phyloP scores from a whole-genome alignment of 92 coral and sea anemone genomes.

The Ricordea florida region DNA sequence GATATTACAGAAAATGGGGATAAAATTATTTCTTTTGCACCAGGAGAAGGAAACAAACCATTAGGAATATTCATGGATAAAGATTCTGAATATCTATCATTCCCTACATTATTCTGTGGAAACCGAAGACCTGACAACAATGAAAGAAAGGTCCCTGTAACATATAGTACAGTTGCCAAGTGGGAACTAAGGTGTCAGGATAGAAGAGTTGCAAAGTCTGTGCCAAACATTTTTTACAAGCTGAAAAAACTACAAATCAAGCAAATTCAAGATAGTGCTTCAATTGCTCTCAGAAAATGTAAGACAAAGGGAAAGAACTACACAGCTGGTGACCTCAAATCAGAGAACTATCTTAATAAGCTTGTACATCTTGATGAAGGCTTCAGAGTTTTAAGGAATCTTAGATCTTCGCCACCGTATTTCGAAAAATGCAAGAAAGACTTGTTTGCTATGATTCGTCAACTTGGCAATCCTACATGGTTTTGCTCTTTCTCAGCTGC shows the following conservation, averaged over 20 bases:
- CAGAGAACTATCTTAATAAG: not conserved
- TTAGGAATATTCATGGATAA: not conserved
- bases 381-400: conserved; percentile 26
- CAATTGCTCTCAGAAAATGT: not conserved
- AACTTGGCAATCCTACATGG: no score
- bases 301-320: conserved; percentile 12
- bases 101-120: conserved; percentile 64
- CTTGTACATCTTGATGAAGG: conserved; percentile 36
- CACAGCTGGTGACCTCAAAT: conserved; percentile 21
- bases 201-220: not conserved
- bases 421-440: conserved; percentile 41
- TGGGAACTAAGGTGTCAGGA: not conserved
- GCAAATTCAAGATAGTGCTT: conserved; percentile 24
- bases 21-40: conserved; percentile 5
- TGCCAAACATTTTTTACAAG: conserved; percentile 51
- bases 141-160: conserved; percentile 47
- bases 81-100: conserved; percentile 11
- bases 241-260: conserved; percentile 28
- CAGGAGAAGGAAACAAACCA: conserved; percentile 1
- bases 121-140: conserved; percentile 47
- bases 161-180: conserved; percentile 59
- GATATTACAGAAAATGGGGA: conserved; percentile 22
- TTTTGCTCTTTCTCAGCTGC: conserved; percentile 45
- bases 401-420: conserved; percentile 30
- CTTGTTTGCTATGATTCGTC: no score